These are phyloP conservation scores for Eurytoma adleriae DNA, from an alignment of 2,888 invertebrate genomes.

Conservation along the genomic window DNA sequence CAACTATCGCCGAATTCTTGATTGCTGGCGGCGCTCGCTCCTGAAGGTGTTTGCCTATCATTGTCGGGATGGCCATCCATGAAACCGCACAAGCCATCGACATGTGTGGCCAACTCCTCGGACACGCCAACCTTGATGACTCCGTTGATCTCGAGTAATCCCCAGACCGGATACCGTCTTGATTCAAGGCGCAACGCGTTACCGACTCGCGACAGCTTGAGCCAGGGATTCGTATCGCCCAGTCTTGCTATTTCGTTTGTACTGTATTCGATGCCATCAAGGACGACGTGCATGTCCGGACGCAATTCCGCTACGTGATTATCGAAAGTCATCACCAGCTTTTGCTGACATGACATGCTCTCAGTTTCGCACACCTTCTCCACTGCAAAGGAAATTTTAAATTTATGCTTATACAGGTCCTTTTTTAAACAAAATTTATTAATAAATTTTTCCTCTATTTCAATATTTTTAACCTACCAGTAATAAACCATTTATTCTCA, in stretches of 20 bases:
- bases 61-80: conserved; percentile 83
- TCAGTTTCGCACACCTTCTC: conserved; percentile 81
- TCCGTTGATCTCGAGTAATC: conserved; percentile 83
- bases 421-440: no score
- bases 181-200: conserved; percentile 84
- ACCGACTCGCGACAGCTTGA: conserved; percentile 82
- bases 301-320: conserved; percentile 78
- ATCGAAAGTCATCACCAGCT: conserved; percentile 82
- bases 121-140: conserved; percentile 85
- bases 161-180: conserved; percentile 84
- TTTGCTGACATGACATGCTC: conserved; percentile 79
- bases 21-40: conserved; percentile 80
- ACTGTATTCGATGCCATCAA: conserved; percentile 64
- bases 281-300: conserved; percentile 68
- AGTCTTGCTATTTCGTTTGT: conserved; percentile 80
- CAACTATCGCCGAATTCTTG: conserved; percentile 88
- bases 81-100: conserved; percentile 89
- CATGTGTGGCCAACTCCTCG: conserved; percentile 79
- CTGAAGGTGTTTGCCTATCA: conserved; percentile 85
- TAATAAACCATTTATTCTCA: conserved; percentile 83
- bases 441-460: no score
- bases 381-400: conserved; percentile 74
- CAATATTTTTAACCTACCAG: conserved; percentile 77
- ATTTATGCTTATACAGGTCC: not conserved
- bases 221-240: conserved; percentile 73